Conservation (phyloP, 2,888 invertebrate species). For the Melipona bicolor region DNA sequence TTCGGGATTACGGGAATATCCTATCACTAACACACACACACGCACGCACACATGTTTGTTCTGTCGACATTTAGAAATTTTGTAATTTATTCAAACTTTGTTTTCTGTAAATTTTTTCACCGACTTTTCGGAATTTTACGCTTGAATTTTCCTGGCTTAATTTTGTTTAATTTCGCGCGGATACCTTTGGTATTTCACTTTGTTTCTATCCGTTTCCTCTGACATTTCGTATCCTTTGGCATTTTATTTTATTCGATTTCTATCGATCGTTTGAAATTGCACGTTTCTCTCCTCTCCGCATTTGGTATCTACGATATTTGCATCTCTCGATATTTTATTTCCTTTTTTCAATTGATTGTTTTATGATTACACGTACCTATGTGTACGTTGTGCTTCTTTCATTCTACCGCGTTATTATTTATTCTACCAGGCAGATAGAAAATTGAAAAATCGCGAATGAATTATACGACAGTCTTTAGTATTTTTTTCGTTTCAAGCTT, state of each 20-base stretch:
- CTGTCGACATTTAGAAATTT: not conserved
- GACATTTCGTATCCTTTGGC: not conserved
- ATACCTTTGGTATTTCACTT: not conserved
- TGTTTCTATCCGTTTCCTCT: not conserved
- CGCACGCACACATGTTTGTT: not conserved
- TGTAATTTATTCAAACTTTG: too few relatives aligned
- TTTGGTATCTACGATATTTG: too few relatives aligned
- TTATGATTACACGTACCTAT: too few relatives aligned
- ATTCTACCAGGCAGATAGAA: not conserved
- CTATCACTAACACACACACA: not conserved
- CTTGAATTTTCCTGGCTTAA: too few relatives aligned
- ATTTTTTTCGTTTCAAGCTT: not conserved
- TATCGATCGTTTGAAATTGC: too few relatives aligned
- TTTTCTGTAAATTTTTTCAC: not conserved
- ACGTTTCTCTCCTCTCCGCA: too few relatives aligned
- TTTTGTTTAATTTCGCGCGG: too few relatives aligned
- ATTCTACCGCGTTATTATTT: not conserved
- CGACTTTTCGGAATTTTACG: too few relatives aligned
- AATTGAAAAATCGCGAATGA: not conserved
- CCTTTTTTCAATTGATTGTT: not conserved
- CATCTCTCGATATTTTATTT: not conserved
- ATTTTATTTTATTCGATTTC: too few relatives aligned
- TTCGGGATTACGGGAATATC: constrained; percentile 7
- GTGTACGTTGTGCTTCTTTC: not conserved
- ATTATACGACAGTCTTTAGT: not conserved